phyloP scores from a whole-genome alignment of 2,888 invertebrate species.

The Baronia brevicornis region DNA sequence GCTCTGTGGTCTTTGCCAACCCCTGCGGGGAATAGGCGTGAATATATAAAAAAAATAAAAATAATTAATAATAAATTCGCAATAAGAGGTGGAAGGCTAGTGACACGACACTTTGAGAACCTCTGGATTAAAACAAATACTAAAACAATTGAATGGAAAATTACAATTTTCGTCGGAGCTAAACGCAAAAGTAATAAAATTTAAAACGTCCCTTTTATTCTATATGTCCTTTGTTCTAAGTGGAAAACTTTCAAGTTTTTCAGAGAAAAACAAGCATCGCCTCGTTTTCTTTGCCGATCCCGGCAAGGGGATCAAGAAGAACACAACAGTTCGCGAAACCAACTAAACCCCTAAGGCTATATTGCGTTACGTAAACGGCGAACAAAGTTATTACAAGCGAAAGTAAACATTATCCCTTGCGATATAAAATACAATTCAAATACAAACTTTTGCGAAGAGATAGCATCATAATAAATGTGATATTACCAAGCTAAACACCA shows the following conservation, averaged over 20 bases:
- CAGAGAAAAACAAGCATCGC: background rate
- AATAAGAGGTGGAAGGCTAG: too few relatives aligned
- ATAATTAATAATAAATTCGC: too few relatives aligned
- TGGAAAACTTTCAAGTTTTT: background rate
- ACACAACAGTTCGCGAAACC: conserved; percentile 16
- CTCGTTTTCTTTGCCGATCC: conserved; percentile 13
- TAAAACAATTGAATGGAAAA: too few relatives aligned
- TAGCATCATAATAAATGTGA: background rate
- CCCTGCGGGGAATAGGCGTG: too few relatives aligned
- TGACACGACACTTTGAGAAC: too few relatives aligned
- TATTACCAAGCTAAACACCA: conserved; percentile 1
- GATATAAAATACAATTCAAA: background rate
- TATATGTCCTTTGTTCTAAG: background rate
- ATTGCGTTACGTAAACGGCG: background rate
- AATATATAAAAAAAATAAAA: too few relatives aligned
- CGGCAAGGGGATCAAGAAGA: conserved; percentile 25
- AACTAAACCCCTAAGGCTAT: conserved; percentile 9
- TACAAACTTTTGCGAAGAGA: too few relatives aligned
- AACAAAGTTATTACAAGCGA: background rate
- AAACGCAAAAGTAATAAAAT: too few relatives aligned
- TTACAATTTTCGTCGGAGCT: too few relatives aligned
- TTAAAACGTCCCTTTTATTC: background rate
- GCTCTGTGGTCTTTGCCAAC: too few relatives aligned
- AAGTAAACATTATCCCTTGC: background rate
- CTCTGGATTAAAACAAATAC: too few relatives aligned